phyloP scores from a whole-genome alignment of 2,888 invertebrate species.

The Oxystoma pomonae region DNA sequence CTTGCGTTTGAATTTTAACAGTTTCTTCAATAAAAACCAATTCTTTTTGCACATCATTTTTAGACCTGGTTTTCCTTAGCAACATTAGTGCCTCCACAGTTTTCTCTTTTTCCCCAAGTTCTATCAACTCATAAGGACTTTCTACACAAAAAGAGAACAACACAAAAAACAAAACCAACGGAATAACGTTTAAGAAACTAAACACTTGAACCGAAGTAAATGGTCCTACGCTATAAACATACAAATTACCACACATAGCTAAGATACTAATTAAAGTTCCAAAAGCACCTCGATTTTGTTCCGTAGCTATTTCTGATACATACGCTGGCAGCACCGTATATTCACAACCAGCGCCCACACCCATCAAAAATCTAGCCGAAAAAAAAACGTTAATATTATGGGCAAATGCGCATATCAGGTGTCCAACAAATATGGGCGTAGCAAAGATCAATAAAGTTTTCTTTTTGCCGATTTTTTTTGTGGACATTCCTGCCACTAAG shows the following conservation, averaged over 20 bases:
- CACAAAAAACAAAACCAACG: conserved; percentile 20
- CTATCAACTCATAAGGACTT: conserved; percentile 28
- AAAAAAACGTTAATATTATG: conserved; percentile 37
- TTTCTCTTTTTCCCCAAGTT: conserved; percentile 46
- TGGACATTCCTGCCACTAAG: conserved; percentile 22
- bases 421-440: conserved; percentile 58
- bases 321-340: conserved; percentile 77
- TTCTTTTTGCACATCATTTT: conserved; percentile 25
- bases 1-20: conserved; percentile 14
- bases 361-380: conserved; percentile 56
- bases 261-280: conserved; percentile 43
- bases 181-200: conserved; percentile 21
- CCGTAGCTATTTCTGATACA: conserved; percentile 79
- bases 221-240: conserved; percentile 66
- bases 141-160: conserved; percentile 25
- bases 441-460: conserved; percentile 58
- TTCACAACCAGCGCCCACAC: conserved; percentile 61
- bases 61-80: conserved; percentile 48
- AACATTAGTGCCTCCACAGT: conserved; percentile 63
- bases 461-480: conserved; percentile 54
- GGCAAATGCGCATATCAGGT: conserved; percentile 23
- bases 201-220: conserved; percentile 18
- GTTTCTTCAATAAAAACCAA: conserved; percentile 22
- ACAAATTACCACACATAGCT: conserved; percentile 59
- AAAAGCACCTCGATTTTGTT: conserved; percentile 70